Evolutionary conservation across 2,113 vertebrate genomes (phyloP), one percentile per base, ranked within the genome.

Genomic region (Mola mola): DNA sequence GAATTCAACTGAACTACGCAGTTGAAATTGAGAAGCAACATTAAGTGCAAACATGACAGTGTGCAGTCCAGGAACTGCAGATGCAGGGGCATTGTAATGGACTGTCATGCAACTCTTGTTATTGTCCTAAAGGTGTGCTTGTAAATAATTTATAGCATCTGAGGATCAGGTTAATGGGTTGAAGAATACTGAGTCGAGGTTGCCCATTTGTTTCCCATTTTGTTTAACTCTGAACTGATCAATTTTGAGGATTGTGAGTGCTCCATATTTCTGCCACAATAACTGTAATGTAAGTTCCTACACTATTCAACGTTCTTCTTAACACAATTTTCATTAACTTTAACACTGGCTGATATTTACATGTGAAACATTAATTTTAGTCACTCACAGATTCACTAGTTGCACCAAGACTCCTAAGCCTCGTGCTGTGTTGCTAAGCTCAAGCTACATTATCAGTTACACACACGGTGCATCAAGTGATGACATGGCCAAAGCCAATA

Each of bases 361-460:
- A n/a, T n/a, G n/a, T n/a, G n/a, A n/a, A 66, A 56, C 20, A 25
- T 43, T 12, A 17, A 20, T 22, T 49, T 8, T 16, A 24, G 29
- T 41, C 41, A 46, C 4, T 28, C 8, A 36, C 6, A 34, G 13
- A 31, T 20, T 21, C 15, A 20, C 11, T 46, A 9, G 13, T 36
- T 5, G 7, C 0, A 6, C 8, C 22, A 8, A n/a, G 52, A n/a
- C n/a, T n/a, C n/a, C n/a, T n/a, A n/a, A 7, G 38, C 25, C 15
- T 37, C 1, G 3, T 33, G 50, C 49, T 58, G 58, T 50, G 72
- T 41, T 43, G 24, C 28, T 24, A 34, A 64, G 60, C 59, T 80
- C n/a, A 0, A 17, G 53, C 82, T 79, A 59, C 56, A 21, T 58
- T 46, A 76, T 84, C 81, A 57, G 65, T 80, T 83, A 62, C 75